phyloP scores from a whole-genome alignment of 2,888 invertebrate genomes.

The Hydrotaea cyrtoneurina region DNA sequence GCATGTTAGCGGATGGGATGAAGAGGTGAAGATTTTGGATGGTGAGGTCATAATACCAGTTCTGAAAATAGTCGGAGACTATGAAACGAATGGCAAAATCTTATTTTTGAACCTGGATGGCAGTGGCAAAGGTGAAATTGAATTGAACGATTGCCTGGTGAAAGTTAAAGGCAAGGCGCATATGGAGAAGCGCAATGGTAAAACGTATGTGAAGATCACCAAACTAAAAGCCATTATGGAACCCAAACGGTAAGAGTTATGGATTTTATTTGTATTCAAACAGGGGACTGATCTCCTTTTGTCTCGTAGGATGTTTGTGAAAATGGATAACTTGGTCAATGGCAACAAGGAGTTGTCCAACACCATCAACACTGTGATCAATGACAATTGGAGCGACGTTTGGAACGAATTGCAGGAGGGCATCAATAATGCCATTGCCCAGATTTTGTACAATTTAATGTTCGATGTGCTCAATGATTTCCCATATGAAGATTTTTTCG shows the following conservation, averaged over 20 bases:
- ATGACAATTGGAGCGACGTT: conserved; percentile 74
- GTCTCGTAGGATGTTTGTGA: conserved; percentile 69
- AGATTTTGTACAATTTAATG: conserved; percentile 65
- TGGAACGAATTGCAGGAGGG: conserved; percentile 73
- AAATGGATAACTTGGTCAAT: conserved; percentile 73
- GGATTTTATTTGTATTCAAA: conserved; percentile 25
- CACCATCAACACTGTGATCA: conserved; percentile 72
- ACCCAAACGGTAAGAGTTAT: conserved; percentile 71
- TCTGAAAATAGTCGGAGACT: conserved; percentile 72
- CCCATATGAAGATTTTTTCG: conserved; percentile 73
- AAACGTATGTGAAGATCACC: conserved; percentile 65
- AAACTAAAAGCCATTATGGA: conserved; percentile 69
- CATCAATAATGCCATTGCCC: conserved; percentile 69
- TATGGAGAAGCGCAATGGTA: conserved; percentile 61
- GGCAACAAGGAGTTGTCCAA: conserved; percentile 71
- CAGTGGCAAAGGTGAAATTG: conserved; percentile 73
- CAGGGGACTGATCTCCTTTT: not conserved
- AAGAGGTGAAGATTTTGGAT: conserved; percentile 70
- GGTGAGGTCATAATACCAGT: conserved; percentile 67
- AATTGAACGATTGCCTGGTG: conserved; percentile 69
- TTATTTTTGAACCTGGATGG: conserved; percentile 79
- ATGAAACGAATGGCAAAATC: conserved; percentile 77
- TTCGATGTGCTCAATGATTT: conserved; percentile 67
- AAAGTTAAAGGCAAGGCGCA: conserved; percentile 66
- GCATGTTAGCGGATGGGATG: conserved; percentile 72